Percentiles rank a stretch among this genome's conserved stretches.
phyloP scores from a whole-genome alignment of 2,113 vertebrate species.

The Eurypyga helias region DNA sequence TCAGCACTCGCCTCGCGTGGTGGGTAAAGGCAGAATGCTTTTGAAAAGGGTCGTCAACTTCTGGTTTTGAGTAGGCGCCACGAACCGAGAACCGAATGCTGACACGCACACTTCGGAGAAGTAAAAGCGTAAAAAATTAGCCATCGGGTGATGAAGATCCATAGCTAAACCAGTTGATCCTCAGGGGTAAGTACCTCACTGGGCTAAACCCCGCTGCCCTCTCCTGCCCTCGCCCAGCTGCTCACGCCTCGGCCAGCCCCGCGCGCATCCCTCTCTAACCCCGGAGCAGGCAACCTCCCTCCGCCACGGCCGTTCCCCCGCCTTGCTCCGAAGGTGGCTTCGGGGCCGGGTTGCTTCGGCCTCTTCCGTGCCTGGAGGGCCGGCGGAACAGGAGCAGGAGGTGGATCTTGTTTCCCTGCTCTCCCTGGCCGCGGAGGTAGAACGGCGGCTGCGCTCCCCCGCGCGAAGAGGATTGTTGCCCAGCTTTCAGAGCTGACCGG shows the following conservation, averaged over 20 bases:
- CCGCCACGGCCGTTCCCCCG: accelerated
- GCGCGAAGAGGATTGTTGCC: slow-evolving; percentile 68
- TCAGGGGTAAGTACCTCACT: background rate
- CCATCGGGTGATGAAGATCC: background rate
- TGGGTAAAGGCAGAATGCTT: background rate
- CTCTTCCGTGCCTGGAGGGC: background rate
- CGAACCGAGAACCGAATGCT: too few relatives aligned
- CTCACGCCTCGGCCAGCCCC: background rate
- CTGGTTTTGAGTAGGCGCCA: background rate
- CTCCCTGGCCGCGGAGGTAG: background rate
- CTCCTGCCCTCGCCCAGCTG: background rate
- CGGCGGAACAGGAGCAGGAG: background rate
- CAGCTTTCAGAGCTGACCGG: slow-evolving; percentile 68
- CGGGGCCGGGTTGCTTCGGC: background rate
- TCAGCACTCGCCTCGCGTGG: background rate
- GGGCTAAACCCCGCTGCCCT: background rate
- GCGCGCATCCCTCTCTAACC: background rate
- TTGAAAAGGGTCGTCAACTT: background rate
- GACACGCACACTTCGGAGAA: too few relatives aligned
- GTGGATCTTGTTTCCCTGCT: slow-evolving; percentile 39
- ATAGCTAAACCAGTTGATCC: accelerated
- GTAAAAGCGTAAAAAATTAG: background rate
- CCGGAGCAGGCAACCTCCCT: background rate
- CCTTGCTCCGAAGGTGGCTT: slow-evolving; percentile 9
- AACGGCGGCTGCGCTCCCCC: background rate